These are phyloP conservation scores for Centropus unirufus DNA, from an alignment of 2,113 vertebrate species.

Conservation along the genomic window DNA sequence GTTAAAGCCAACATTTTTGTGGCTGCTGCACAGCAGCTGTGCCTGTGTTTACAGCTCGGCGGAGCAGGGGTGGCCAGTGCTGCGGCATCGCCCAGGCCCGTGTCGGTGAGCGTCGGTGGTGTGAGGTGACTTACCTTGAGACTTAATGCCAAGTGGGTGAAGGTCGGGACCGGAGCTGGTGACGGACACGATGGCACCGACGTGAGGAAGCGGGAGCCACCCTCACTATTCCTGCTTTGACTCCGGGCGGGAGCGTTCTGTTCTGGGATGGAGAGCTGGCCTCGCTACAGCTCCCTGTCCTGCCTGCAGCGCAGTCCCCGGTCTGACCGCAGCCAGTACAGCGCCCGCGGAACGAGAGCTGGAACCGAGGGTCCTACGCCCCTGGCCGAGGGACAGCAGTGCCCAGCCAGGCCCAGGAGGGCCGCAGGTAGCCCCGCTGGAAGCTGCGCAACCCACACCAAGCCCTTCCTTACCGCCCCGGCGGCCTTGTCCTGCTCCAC, in stretches of 20 bases:
- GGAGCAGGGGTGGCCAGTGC: neutral
- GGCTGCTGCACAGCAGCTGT: neutral
- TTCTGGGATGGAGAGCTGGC: no score
- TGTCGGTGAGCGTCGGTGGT: neutral
- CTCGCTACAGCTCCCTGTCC: neutral
- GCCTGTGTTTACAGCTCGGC: neutral
- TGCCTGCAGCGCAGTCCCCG: neutral
- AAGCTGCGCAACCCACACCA: accelerated
- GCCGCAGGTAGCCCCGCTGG: accelerated
- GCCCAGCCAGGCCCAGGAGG: no score
- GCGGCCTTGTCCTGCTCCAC: accelerated
- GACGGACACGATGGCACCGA: accelerated
- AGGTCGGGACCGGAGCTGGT: neutral
- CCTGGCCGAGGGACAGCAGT: accelerated
- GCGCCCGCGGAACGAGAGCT: no score
- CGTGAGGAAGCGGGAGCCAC: accelerated
- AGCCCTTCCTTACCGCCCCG: neutral
- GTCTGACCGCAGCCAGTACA: neutral
- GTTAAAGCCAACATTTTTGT: neutral
- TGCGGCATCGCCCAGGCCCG: neutral
- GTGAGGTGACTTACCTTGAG: neutral
- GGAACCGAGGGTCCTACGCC: no score
- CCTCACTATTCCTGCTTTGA: neutral
- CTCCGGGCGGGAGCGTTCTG: neutral
- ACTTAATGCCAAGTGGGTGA: accelerated